Conservation (phyloP, 2,797 vertebrate genomes). For the Silurus aristotelis region DNA sequence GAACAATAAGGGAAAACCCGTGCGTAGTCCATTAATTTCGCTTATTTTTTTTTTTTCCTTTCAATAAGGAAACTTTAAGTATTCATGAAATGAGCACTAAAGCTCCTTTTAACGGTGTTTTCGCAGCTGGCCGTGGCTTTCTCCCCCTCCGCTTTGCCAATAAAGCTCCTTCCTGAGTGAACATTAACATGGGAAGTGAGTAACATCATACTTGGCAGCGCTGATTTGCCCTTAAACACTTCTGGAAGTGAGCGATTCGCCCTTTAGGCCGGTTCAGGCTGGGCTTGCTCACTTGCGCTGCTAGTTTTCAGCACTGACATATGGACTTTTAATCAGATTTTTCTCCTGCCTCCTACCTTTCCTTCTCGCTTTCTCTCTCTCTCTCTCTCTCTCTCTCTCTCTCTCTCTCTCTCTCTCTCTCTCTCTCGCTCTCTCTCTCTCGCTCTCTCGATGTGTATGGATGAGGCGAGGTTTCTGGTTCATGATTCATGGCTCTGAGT, state of each 20-base stretch:
- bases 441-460: constrained; percentile 2
- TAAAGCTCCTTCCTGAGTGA: constrained; percentile 77
- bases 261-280: constrained; percentile 15
- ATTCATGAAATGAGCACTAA: constrained; percentile 75
- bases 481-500: constrained; percentile 57
- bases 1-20: constrained; percentile 71
- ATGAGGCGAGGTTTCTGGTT: constrained; percentile 42
- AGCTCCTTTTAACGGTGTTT: constrained; percentile 77
- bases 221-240: constrained; percentile 71
- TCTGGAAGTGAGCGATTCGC: constrained; percentile 59
- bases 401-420: constrained; percentile 22
- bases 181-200: constrained; percentile 72
- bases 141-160: constrained; percentile 58
- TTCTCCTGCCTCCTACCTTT: constrained; percentile 30
- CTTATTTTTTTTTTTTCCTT: constrained; percentile 35
- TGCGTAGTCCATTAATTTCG: constrained; percentile 69
- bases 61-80: constrained; percentile 74
- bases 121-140: constrained; percentile 72
- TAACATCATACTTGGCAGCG: constrained; percentile 78
- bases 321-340: constrained; percentile 64
- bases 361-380: not conserved
- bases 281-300: constrained; percentile 38
- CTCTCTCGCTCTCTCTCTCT: constrained; percentile 23
- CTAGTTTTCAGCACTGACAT: constrained; percentile 62
- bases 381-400: not conserved